Conservation (phyloP, 92 coral and sea anemone genomes). For the Pocillopora meandrina region DNA sequence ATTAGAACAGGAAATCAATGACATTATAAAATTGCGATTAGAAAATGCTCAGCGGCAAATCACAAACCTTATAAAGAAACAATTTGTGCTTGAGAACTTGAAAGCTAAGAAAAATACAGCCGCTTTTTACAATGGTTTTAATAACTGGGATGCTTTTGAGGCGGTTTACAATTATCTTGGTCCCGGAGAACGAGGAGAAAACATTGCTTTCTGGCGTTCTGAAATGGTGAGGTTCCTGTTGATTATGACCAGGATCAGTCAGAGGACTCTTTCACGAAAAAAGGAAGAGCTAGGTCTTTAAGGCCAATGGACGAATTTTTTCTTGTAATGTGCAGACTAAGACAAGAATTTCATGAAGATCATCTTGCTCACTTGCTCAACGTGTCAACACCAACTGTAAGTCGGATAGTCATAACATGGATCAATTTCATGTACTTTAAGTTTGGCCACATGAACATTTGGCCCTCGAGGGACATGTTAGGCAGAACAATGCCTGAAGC, state of each 20-base stretch:
- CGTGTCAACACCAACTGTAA: slow-evolving; percentile 51
- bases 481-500: no score
- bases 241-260: neutral
- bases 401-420: slow-evolving; percentile 52
- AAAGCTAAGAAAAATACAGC: slow-evolving; percentile 23
- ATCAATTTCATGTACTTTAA: slow-evolving; percentile 51
- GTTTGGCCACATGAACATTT: neutral
- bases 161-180: neutral
- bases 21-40: no score
- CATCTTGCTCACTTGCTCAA: slow-evolving; percentile 57
- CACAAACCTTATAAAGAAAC: slow-evolving; percentile 16
- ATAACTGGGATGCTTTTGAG: slow-evolving; percentile 5
- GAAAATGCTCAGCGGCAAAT: neutral
- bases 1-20: no score
- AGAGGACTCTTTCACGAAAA: slow-evolving; percentile 7
- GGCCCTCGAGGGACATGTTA: no score
- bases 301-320: slow-evolving; percentile 42
- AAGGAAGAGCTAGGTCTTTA: slow-evolving; percentile 44
- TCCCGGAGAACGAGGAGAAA: neutral
- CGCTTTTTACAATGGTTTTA: slow-evolving; percentile 16
- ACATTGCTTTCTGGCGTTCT: neutral
- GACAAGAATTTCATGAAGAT: slow-evolving; percentile 46
- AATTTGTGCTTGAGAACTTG: slow-evolving; percentile 4
- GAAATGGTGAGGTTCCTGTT: neutral
- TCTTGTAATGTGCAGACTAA: slow-evolving; percentile 39